Percentiles rank a stretch among this genome's conserved stretches.
phyloP scores from a whole-genome alignment of 2,113 vertebrate genomes.

The Rattus rattus region DNA sequence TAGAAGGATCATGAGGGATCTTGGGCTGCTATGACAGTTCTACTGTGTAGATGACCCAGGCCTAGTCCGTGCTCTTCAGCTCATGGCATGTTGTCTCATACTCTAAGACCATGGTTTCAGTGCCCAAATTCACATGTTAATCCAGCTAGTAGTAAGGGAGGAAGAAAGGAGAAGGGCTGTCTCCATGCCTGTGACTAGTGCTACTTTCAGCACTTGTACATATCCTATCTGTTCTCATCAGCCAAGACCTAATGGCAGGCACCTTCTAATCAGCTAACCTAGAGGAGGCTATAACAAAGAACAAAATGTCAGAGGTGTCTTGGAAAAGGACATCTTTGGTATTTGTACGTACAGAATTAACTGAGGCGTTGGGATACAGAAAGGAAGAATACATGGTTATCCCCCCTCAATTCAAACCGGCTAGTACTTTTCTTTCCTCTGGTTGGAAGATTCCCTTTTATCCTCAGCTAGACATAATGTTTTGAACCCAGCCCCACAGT shows the following conservation, averaged over 20 bases:
- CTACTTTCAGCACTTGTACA: neutral
- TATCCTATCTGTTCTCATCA: neutral
- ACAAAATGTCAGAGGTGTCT: neutral
- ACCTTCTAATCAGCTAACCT: conserved; percentile 1
- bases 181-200: neutral
- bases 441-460: neutral
- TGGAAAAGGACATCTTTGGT: neutral
- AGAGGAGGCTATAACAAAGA: neutral
- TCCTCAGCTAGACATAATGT: neutral
- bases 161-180: neutral
- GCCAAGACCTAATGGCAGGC: neutral
- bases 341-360: neutral
- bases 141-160: neutral
- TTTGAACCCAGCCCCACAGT: neutral
- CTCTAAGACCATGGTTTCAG: neutral
- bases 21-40: neutral
- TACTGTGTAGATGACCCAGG: neutral
- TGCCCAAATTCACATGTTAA: neutral
- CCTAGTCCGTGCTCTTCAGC: neutral
- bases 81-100: neutral
- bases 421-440: neutral
- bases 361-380: neutral
- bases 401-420: neutral
- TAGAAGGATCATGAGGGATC: neutral
- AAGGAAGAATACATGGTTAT: neutral